phyloP scores from a whole-genome alignment of 2,797 vertebrate genomes.

The Ataeniobius toweri region DNA sequence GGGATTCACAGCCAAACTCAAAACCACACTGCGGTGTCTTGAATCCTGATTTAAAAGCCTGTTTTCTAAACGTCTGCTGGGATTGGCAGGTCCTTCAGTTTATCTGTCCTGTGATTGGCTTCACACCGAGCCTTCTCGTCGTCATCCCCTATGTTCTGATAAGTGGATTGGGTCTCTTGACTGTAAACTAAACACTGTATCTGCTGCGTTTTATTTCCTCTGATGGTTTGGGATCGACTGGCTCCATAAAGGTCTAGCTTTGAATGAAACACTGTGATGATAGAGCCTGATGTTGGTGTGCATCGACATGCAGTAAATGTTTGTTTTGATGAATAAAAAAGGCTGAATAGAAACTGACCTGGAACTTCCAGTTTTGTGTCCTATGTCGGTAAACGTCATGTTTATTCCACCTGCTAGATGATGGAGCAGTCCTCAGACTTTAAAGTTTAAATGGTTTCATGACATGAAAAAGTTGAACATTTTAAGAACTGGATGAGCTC shows the following conservation, averaged over 20 bases:
- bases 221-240: constrained; percentile 32
- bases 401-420: too few species aligned
- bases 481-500: too few species aligned
- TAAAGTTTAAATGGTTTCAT: too few species aligned
- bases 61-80: background rate
- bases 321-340: constrained; percentile 78
- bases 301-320: constrained; percentile 39
- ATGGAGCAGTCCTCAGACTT: too few species aligned
- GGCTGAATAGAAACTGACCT: constrained; percentile 53
- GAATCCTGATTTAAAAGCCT: background rate
- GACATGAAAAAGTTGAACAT: too few species aligned
- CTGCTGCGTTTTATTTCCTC: constrained; percentile 44
- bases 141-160: background rate
- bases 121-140: background rate
- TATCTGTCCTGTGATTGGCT: background rate
- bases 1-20: background rate
- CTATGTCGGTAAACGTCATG: background rate
- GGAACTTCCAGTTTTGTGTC: background rate
- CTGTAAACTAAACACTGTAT: constrained; percentile 65
- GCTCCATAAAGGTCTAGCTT: constrained; percentile 39
- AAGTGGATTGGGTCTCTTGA: constrained; percentile 19
- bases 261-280: constrained; percentile 68
- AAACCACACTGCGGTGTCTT: background rate
- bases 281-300: constrained; percentile 48
- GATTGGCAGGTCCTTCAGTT: constrained; percentile 3